phyloP scores from a whole-genome alignment of 2,113 vertebrate species.

The Prionailurus bengalensis region DNA sequence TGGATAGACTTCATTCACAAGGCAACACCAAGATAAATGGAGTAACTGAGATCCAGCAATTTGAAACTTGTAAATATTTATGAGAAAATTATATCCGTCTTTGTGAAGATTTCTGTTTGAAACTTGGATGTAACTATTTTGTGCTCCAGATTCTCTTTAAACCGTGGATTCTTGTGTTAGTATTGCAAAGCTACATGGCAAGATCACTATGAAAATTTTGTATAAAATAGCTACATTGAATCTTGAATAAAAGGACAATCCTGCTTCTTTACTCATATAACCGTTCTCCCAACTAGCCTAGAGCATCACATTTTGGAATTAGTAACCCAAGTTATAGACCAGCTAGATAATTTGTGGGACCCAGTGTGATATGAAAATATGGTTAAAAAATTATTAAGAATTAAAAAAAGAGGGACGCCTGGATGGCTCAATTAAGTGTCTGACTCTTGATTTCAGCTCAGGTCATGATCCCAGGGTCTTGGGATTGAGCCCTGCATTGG shows the following conservation, averaged over 20 bases:
- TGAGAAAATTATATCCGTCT: conserved; percentile 62
- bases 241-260: conserved; percentile 35
- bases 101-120: conserved; percentile 32
- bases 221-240: background rate
- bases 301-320: background rate
- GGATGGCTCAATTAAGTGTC: background rate
- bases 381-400: background rate
- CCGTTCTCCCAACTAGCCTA: background rate
- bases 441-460: background rate
- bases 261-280: background rate
- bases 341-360: background rate
- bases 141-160: conserved; percentile 20
- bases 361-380: background rate
- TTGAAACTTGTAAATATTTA: conserved; percentile 79
- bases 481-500: background rate
- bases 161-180: background rate
- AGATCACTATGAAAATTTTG: conserved; percentile 33
- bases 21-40: conserved; percentile 54
- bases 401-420: background rate
- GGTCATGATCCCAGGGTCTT: background rate
- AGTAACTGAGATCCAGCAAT: conserved; percentile 58
- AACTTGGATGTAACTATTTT: conserved; percentile 4
- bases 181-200: background rate
- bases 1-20: conserved; percentile 70
- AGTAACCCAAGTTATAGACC: background rate